phyloP scores from a whole-genome alignment of 2,797 vertebrate genomes.

The Eleutherodactylus coqui region DNA sequence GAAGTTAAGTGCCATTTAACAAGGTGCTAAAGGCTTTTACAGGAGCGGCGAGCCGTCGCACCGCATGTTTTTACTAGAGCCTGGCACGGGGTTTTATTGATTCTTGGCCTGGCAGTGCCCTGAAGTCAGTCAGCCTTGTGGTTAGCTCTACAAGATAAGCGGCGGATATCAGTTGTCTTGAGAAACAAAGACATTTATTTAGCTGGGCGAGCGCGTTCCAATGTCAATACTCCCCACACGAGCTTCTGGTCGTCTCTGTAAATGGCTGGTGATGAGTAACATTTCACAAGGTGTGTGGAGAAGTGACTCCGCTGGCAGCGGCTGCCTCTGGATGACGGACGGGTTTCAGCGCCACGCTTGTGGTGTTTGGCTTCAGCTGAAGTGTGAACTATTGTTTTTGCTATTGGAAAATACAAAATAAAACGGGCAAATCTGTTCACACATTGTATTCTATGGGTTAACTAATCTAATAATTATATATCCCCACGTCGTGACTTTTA shows the following conservation, averaged over 20 bases:
- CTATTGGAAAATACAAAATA: too few species aligned
- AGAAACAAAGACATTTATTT: conserved; percentile 45
- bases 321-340: not conserved
- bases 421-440: too few species aligned
- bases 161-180: conserved; percentile 19
- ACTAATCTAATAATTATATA: too few species aligned
- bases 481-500: too few species aligned
- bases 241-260: not conserved
- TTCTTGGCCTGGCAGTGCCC: conserved; percentile 24
- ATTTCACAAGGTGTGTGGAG: not conserved
- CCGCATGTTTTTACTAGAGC: not conserved
- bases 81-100: not conserved
- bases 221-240: conserved; percentile 21
- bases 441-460: too few species aligned
- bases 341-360: not conserved
- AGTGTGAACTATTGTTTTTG: not conserved
- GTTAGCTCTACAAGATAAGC: conserved; percentile 47
- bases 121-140: conserved; percentile 3
- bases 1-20: conserved; percentile 34
- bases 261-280: conserved; percentile 9
- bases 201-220: conserved; percentile 12
- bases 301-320: not conserved
- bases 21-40: conserved; percentile 36
- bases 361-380: not conserved
- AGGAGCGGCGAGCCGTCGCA: not conserved